Percentiles rank a stretch among this genome's conserved stretches.
Conservation (phyloP, 2,113 vertebrate species). For the Centropristis striata region DNA sequence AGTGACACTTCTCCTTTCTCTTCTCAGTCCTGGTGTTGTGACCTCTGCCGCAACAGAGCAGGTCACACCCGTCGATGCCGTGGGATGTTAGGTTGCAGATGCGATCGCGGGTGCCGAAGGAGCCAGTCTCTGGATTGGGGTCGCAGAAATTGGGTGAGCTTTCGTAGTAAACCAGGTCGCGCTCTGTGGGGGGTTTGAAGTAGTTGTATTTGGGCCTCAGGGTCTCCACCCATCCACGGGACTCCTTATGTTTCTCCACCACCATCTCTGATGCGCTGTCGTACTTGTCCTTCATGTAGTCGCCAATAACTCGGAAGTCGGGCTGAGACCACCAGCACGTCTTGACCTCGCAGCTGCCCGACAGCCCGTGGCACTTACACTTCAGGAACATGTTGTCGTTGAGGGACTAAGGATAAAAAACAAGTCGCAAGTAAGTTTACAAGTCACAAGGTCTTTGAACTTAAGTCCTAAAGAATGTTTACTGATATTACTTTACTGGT, state of each 20-base stretch:
- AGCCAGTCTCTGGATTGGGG: slow-evolving; percentile 96
- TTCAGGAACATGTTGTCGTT: slow-evolving; percentile 98
- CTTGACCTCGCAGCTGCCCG: slow-evolving; percentile 98
- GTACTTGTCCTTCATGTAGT: slow-evolving; percentile 98
- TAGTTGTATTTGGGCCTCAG: slow-evolving; percentile 97
- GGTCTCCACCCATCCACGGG: slow-evolving; percentile 98
- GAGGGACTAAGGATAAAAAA: slow-evolving; percentile 87
- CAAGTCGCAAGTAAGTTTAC: not conserved
- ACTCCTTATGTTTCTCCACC: slow-evolving; percentile 97
- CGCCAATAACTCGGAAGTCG: slow-evolving; percentile 94
- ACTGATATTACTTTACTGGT: no score
- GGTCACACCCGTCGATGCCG: slow-evolving; percentile 96
- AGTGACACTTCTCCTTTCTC: slow-evolving; percentile 98
- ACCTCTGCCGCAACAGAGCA: slow-evolving; percentile 96
- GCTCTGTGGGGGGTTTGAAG: slow-evolving; percentile 96
- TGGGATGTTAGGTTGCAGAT: slow-evolving; percentile 97
- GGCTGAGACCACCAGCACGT: slow-evolving; percentile 99
- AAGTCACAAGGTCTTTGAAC: no score
- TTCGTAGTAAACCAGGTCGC: slow-evolving; percentile 98
- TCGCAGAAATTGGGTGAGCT: slow-evolving; percentile 98
- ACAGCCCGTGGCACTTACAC: slow-evolving; percentile 98
- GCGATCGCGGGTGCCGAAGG: slow-evolving; percentile 97
- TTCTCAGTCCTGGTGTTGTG: slow-evolving; percentile 99
- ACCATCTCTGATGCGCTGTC: slow-evolving; percentile 99
- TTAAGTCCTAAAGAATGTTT: no score